phyloP scores from a whole-genome alignment of 2,113 vertebrate species.

The Lanius collurio region DNA sequence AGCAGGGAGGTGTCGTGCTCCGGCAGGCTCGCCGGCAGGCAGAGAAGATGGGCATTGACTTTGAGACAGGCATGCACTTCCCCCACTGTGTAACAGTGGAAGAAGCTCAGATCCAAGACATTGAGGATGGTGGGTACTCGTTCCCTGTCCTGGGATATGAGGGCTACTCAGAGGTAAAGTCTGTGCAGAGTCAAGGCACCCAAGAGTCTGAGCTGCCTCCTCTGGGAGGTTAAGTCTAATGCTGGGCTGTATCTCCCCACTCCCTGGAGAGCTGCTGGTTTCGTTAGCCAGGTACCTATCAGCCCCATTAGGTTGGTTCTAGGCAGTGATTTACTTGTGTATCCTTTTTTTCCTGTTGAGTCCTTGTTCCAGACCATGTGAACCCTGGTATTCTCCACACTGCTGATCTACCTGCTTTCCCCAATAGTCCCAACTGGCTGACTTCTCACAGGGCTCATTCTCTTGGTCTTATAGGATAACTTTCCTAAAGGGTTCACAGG shows the following conservation, averaged over 20 bases:
- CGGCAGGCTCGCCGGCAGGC: conserved; percentile 91
- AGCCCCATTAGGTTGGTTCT: not conserved
- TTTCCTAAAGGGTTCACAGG: not conserved
- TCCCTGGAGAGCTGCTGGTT: not conserved
- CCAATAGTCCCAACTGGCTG: not conserved
- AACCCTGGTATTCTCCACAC: not conserved
- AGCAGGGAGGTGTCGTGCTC: conserved; percentile 87
- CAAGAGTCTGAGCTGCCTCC: not conserved
- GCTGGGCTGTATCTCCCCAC: not conserved
- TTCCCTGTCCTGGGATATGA: not conserved
- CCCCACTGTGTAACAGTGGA: conserved; percentile 86
- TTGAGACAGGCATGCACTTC: conserved; percentile 94
- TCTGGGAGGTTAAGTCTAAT: rapidly evolving
- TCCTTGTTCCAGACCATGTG: not conserved
- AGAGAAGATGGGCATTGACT: conserved; percentile 96
- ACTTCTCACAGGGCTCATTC: not conserved
- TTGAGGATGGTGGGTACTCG: conserved; percentile 73
- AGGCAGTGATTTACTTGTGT: not conserved
- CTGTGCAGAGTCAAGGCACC: not conserved
- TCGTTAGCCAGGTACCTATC: not conserved
- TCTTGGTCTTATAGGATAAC: not conserved
- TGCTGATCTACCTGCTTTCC: not conserved
- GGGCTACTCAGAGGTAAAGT: not conserved
- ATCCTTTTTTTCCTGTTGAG: not conserved
- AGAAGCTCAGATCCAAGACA: conserved; percentile 69